A percentile compares a stretch with the other conserved stretches of the same genome.
phyloP scores from a whole-genome alignment of 2,797 vertebrate genomes.

The Ctenochaetus hawaiiensis region DNA sequence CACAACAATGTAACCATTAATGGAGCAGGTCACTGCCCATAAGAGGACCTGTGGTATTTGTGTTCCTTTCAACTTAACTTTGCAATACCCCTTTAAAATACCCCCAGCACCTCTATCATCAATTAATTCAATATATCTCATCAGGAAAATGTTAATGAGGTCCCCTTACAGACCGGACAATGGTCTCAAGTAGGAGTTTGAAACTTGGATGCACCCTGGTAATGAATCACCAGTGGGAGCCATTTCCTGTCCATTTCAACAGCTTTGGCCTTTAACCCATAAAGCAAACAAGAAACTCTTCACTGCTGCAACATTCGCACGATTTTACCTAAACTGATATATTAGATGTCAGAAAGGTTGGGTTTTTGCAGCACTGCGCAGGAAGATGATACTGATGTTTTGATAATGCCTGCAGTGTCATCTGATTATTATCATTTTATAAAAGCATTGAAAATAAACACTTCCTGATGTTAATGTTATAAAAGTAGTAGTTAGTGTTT shows the following conservation, averaged over 20 bases:
- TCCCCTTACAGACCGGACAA: background rate
- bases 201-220: conserved; percentile 31
- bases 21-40: conserved; percentile 50
- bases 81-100: conserved; percentile 11
- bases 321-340: conserved; percentile 36
- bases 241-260: conserved; percentile 74
- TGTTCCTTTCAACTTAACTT: conserved; percentile 38
- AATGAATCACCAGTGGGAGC: conserved; percentile 56
- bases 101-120: conserved; percentile 3
- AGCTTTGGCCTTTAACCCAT: conserved; percentile 74
- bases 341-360: conserved; percentile 18
- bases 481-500: background rate
- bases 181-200: conserved; percentile 12
- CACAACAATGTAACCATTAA: conserved; percentile 79
- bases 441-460: conserved; percentile 20
- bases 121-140: background rate
- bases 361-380: conserved; percentile 3
- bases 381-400: conserved; percentile 29
- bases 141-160: conserved; percentile 8
- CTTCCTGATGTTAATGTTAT: background rate
- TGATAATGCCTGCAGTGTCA: background rate
- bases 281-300: conserved; percentile 47
- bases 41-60: conserved; percentile 46
- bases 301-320: background rate
- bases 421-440: conserved; percentile 5